Conservation (phyloP, 2,888 invertebrate species). For the Julus scandinavius region DNA sequence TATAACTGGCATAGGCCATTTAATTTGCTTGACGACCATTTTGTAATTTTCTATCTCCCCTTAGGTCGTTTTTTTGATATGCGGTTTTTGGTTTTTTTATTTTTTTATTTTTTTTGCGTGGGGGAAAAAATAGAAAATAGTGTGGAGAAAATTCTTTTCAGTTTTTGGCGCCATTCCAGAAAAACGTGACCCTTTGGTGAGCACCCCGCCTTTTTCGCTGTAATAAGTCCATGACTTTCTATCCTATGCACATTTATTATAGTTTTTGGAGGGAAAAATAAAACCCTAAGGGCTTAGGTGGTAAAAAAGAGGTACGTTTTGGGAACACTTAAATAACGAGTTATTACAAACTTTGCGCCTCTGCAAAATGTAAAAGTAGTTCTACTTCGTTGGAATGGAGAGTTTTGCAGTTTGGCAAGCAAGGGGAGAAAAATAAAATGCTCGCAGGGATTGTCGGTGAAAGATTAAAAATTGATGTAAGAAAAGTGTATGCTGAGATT, state of each 20-base stretch:
- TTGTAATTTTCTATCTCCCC: not conserved
- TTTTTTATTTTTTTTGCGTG: too few relatives aligned
- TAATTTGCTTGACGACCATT: slow-evolving; percentile 3
- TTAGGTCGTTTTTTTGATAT: not conserved
- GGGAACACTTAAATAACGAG: slow-evolving; percentile 26
- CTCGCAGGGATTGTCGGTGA: not conserved
- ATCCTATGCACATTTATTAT: not conserved
- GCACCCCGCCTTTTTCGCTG: slow-evolving; percentile 13
- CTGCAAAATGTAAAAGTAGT: not conserved
- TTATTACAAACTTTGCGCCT: slow-evolving; percentile 26
- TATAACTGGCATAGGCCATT: not conserved
- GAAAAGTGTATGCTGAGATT: not conserved
- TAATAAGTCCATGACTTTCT: slow-evolving; percentile 33
- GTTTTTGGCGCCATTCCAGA: slow-evolving; percentile 6
- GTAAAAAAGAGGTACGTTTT: slow-evolving; percentile 14
- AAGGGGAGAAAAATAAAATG: slow-evolving; percentile 22
- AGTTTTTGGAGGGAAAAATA: not conserved
- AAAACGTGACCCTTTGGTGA: not conserved
- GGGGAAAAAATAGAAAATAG: not conserved
- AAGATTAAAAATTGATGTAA: not conserved
- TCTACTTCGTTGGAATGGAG: not conserved
- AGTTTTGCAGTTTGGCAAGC: not conserved
- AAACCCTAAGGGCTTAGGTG: not conserved
- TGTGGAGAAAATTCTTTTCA: slow-evolving; percentile 9
- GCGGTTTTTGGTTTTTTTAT: not conserved